phyloP scores from a whole-genome alignment of 1,140 invertebrate species.

The Apis florea region DNA sequence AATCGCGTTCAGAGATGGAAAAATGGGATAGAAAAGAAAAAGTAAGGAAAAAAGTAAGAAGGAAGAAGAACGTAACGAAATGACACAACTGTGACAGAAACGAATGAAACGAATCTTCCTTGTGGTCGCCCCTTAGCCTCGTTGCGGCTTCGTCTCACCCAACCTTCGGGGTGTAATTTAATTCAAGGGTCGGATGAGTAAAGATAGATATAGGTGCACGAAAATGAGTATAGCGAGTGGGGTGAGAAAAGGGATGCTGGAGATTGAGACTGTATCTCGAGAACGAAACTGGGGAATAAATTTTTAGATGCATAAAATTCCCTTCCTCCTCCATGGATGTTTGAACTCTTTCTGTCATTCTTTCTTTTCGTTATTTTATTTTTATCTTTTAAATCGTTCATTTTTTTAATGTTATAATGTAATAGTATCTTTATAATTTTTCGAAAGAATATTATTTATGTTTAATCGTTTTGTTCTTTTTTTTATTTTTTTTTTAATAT shows the following conservation, averaged over 20 bases:
- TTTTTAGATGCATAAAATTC: background rate
- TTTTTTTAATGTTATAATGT: no score
- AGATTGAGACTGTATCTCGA: constrained; percentile 23
- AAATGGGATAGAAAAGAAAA: background rate
- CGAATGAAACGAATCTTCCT: background rate
- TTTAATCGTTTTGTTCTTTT: no score
- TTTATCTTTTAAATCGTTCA: background rate
- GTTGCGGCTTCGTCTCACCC: constrained; percentile 29
- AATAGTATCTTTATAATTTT: no score
- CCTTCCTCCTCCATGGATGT: background rate
- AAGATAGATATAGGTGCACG: constrained; percentile 55
- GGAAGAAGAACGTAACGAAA: constrained; percentile 13
- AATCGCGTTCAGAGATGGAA: background rate
- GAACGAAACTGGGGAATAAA: background rate
- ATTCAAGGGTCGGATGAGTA: constrained; percentile 61
- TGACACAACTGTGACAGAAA: background rate
- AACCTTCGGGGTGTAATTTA: constrained; percentile 59
- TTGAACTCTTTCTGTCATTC: background rate
- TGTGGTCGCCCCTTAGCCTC: constrained; percentile 29
- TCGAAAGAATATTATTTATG: background rate
- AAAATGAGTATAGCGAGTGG: constrained; percentile 48
- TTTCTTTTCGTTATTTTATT: background rate
- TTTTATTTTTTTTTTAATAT: no score
- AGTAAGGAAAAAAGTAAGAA: constrained; percentile 10
- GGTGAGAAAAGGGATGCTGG: background rate